These are phyloP conservation scores for Ophion ventricosus DNA, from an alignment of 2,888 invertebrate species.

Conservation along the genomic window DNA sequence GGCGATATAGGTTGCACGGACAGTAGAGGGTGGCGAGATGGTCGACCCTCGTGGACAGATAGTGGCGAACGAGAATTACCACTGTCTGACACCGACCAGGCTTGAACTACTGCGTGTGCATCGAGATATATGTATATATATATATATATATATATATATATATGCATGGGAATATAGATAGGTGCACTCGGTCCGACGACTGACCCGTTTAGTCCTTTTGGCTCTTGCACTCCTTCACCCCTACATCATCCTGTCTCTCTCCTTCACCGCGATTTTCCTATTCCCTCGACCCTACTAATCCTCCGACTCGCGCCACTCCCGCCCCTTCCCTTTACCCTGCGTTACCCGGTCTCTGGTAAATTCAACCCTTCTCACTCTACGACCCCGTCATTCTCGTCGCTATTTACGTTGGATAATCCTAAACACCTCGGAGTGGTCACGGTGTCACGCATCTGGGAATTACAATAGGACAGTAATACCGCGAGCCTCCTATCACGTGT, in stretches of 20 bases:
- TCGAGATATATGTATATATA: conserved; percentile 15
- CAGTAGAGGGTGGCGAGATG: conserved; percentile 46
- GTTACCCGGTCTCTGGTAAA: not conserved
- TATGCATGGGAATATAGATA: not conserved
- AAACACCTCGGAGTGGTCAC: conserved; percentile 66
- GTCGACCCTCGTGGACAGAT: conserved; percentile 58
- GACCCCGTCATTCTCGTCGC: conserved; percentile 49
- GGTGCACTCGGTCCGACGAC: conserved; percentile 34
- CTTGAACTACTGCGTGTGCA: conserved; percentile 59
- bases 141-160: not conserved
- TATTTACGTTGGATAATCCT: conserved; percentile 68
- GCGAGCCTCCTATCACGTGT: conserved; percentile 48
- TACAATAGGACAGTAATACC: conserved; percentile 60
- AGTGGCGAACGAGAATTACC: conserved; percentile 64
- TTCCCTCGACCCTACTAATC: conserved; percentile 18
- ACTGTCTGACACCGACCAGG: conserved; percentile 61
- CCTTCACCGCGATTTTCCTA: conserved; percentile 16
- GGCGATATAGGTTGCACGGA: not conserved
- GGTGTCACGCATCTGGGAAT: conserved; percentile 65
- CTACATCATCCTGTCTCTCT: conserved; percentile 32
- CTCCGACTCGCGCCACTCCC: not conserved
- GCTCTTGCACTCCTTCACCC: conserved; percentile 38
- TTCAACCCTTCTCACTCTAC: conserved; percentile 6
- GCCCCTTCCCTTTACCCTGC: conserved; percentile 10
- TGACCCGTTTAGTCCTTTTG: conserved; percentile 56